Base-by-base conservation (phyloP, 2,797 vertebrate genomes). In the Margarornis squamiger region DNA sequence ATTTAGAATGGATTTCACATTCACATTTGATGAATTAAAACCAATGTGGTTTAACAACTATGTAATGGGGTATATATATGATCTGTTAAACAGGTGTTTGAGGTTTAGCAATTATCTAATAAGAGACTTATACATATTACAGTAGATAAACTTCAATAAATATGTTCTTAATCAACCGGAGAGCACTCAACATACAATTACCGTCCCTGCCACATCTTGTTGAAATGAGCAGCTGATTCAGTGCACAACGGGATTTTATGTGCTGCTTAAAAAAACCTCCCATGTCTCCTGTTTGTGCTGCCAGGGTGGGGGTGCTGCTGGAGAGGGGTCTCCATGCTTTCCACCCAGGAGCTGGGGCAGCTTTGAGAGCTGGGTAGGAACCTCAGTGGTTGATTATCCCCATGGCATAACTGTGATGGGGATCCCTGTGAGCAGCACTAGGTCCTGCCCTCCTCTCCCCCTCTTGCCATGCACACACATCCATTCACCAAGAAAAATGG, bases 81-180 rank as follows among this genome's bases (percentile, higher is more conserved):
- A 95, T 94, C 95, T 96, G 96, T 96, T 96, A 97, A 96, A 94
- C 96, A 96, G 95, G 96, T 96, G 96, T 95, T 95, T 95, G 96
- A 97, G 96, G 96, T 96, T 96, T 97, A 92, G 93, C 96, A 96
- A 95, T 95, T 96, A 96, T 94, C 95, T 96, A 96, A 97, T 97
- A 96, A 96, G 93, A 94, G 96, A 96, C 95, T 97, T 96, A 94
- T 96, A 89, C 96, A 97, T 94, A 96, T 97, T 97, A 95, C 94
- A 96, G 95, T 70, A 96, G 95, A 96, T 95, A 96, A 97, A 97
- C 95, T 96, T 95, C 96, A 96, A 95, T 97, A 97, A 96, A 97
- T 96, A 96, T 95, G 95, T 97, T 96, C 96, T 96, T 97, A 97
- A 96, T 97, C 95, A 96, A 82, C 91, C 85, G 0, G 95, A 95